Percentiles rank a stretch among this genome's conserved stretches.
phyloP scores from a whole-genome alignment of 1,140 invertebrate genomes.

The Ceratitis capitata region DNA sequence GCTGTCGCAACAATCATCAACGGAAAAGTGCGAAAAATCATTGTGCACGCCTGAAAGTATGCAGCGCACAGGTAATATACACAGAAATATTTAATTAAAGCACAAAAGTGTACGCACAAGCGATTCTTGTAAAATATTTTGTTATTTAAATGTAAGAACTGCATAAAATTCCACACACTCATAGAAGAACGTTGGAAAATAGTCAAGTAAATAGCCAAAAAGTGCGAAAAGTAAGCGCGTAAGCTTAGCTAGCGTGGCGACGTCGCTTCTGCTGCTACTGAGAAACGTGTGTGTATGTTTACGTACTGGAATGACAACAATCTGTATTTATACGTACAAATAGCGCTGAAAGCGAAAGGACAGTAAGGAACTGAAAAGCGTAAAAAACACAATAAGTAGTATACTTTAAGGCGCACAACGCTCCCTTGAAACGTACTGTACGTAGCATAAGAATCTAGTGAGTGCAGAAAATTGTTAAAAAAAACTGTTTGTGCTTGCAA shows the following conservation, averaged over 20 bases:
- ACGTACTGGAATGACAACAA: neutral
- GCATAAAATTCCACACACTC: neutral
- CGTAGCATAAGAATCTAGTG: neutral
- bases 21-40: slow-evolving; percentile 34
- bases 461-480: neutral
- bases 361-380: too few relatives aligned
- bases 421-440: neutral
- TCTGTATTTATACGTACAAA: neutral
- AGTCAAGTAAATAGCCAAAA: neutral
- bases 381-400: neutral
- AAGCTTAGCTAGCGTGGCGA: neutral
- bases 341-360: too few relatives aligned
- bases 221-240: neutral
- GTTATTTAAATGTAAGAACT: too few relatives aligned
- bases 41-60: slow-evolving; percentile 34
- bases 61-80: slow-evolving; percentile 23
- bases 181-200: neutral
- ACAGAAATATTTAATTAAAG: neutral
- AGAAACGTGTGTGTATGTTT: neutral
- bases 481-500: neutral
- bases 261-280: neutral
- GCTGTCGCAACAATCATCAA: neutral
- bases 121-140: neutral
- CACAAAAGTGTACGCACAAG: neutral
- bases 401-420: neutral